Evolutionary conservation across 2,113 vertebrate genomes (phyloP), one percentile per base, ranked within the genome.

Genomic region (Macrotis lagotis): DNA sequence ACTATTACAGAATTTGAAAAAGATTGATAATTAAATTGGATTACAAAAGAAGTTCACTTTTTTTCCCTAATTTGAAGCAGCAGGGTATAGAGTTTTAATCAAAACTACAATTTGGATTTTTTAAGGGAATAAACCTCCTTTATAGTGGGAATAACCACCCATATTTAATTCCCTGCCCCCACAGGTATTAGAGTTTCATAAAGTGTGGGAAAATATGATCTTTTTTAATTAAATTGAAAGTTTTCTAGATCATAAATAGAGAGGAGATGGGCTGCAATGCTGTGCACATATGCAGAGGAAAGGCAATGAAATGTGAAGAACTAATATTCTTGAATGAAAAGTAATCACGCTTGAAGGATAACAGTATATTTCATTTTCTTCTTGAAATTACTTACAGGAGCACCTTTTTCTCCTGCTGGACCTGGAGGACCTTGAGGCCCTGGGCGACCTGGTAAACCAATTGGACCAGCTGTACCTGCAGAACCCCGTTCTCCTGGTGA

Each of bases 371-470:
- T 9, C 25, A 90, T 55, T 94, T 66, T 94, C n/a, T 31, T n/a
- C 50, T 90, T 28, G 49, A 8, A 91, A 51, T 91, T 96, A 99
- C 99, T 99, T 97, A 99, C 99, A 1, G 99, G 99, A 96, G 99
- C 99, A 24, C 99, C 99, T 95, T 99, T 99, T 98, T 99, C 99
- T 93, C 99, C 99, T 89, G 99, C 99, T 0, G 99, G 99, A 44
- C 99, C 99, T 0, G 99, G 99, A 0, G 99, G 99, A 19, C 99
- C 99, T 97, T 99, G 99, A 10, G 99, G 99, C 26, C 99, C 99
- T 1, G 99, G 99, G 26, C 99, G 99, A 51, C 99, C 99, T 0
- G 99, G 99, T 50, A 99, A 98, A 9, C 99, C 99, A 48, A 99
- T 99, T 37, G 99, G 99, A 37, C 99, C 99, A 4, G 99, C 99